These are phyloP conservation scores for Podargus strigoides DNA, from an alignment of 2,797 vertebrate genomes.

Conservation along the genomic window DNA sequence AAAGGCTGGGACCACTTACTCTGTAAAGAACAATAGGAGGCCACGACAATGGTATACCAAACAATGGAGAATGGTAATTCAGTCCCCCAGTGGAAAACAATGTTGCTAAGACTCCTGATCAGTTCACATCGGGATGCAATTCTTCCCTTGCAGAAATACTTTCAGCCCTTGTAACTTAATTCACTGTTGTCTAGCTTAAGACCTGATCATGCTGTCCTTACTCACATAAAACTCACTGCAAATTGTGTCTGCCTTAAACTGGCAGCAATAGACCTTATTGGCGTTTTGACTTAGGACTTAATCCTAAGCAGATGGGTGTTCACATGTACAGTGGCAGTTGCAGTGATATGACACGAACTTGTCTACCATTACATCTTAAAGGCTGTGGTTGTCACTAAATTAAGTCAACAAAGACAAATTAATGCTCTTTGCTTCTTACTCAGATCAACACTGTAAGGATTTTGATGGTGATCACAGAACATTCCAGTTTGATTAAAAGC, in stretches of 20 bases:
- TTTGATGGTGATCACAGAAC: conserved; percentile 39
- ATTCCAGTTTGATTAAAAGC: conserved; percentile 59
- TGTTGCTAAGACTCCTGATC: neutral
- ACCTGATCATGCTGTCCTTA: neutral
- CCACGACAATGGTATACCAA: neutral
- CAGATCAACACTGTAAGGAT: conserved; percentile 4
- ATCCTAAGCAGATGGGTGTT: conserved; percentile 17
- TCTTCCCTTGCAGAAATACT: neutral
- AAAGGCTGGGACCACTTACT: neutral
- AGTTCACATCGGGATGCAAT: neutral
- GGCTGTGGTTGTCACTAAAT: conserved; percentile 20
- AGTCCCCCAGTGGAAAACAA: neutral
- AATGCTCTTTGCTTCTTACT: conserved; percentile 26
- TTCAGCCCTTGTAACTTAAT: neutral
- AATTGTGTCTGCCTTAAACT: neutral
- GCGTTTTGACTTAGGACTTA: conserved; percentile 24
- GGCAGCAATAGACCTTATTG: neutral
- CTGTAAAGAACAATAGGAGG: neutral
- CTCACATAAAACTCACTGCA: neutral
- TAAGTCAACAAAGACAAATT: conserved; percentile 42
- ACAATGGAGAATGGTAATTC: neutral
- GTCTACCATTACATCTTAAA: conserved; percentile 23
- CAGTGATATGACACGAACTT: conserved; percentile 10
- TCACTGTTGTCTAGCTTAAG: neutral
- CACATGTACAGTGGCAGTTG: conserved; percentile 12